A percentile compares a stretch with the other conserved stretches of the same genome.
phyloP scores from a whole-genome alignment of 2,113 vertebrate genomes.

The Bufo gargarizans region DNA sequence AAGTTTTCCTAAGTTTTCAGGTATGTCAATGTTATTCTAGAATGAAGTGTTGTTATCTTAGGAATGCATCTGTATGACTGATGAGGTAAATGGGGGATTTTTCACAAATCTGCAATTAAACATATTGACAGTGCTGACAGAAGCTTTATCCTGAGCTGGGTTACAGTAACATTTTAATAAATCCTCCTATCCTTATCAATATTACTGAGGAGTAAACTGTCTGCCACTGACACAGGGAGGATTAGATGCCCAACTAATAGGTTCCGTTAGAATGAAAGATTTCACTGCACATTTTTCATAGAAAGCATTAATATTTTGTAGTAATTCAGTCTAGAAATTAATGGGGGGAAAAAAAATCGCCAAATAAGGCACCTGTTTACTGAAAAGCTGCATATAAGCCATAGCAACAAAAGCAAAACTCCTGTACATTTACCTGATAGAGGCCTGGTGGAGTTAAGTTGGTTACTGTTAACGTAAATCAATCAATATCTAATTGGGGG shows the following conservation, averaged over 20 bases:
- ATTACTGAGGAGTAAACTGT: slow-evolving; percentile 32
- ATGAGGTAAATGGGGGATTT: slow-evolving; percentile 41
- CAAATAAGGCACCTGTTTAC: neutral
- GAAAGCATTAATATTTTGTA: slow-evolving; percentile 1
- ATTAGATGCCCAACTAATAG: slow-evolving; percentile 21
- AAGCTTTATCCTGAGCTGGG: slow-evolving; percentile 15
- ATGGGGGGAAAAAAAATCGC: neutral
- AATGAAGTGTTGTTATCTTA: slow-evolving; percentile 26
- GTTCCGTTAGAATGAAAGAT: slow-evolving; percentile 2
- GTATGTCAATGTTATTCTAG: slow-evolving; percentile 13
- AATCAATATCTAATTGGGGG: no score
- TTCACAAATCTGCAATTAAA: slow-evolving; percentile 49
- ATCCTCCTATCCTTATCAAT: neutral
- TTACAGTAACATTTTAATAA: slow-evolving; percentile 28
- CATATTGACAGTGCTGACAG: slow-evolving; percentile 35
- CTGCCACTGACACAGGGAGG: neutral
- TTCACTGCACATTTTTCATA: neutral
- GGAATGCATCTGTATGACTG: slow-evolving; percentile 21
- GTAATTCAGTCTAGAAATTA: neutral
- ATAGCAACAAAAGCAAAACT: neutral
- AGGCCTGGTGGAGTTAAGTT: no score
- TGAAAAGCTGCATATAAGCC: neutral
- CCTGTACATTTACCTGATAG: neutral
- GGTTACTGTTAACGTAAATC: no score
- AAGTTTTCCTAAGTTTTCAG: neutral